Conservation (phyloP, 1,140 invertebrate genomes). For the Ooceraea biroi region DNA sequence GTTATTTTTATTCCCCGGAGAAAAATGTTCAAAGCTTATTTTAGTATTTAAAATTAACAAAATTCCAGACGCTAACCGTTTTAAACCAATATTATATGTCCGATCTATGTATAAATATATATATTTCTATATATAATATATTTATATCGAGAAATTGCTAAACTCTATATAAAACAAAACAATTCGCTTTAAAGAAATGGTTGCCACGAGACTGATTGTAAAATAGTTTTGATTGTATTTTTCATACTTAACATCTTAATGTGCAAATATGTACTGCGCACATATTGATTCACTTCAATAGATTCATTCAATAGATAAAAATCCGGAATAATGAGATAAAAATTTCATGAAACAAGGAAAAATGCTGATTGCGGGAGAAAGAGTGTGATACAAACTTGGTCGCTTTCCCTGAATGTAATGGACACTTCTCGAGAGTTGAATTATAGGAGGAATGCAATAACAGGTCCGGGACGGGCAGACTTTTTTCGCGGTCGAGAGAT, state of each 20-base stretch:
- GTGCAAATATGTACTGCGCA: neutral
- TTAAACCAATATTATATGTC: neutral
- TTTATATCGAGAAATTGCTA: too few species aligned
- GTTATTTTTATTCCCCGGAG: neutral
- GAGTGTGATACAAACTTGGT: conserved; percentile 59
- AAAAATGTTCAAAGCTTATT: neutral
- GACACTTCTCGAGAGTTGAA: conserved; percentile 79
- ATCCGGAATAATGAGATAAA: neutral
- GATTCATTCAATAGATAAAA: conserved; percentile 35
- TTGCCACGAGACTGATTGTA: neutral
- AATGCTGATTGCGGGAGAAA: conserved; percentile 59
- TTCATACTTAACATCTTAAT: conserved; percentile 1
- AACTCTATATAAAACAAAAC: too few species aligned
- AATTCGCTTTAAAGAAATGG: neutral
- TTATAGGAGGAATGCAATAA: conserved; percentile 79
- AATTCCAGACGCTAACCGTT: neutral
- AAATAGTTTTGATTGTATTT: conserved; percentile 1
- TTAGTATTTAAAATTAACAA: too few species aligned
- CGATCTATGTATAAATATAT: too few species aligned
- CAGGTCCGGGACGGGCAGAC: conserved; percentile 79
- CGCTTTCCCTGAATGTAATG: conserved; percentile 74
- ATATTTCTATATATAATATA: too few species aligned
- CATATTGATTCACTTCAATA: too few species aligned
- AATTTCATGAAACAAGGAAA: conserved; percentile 30
- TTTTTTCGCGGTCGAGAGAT: conserved; percentile 79